Percentiles rank a stretch among this genome's conserved stretches.
phyloP scores from a whole-genome alignment of 2,113 vertebrate genomes.

The Cryptomyrus ogoouensis region DNA sequence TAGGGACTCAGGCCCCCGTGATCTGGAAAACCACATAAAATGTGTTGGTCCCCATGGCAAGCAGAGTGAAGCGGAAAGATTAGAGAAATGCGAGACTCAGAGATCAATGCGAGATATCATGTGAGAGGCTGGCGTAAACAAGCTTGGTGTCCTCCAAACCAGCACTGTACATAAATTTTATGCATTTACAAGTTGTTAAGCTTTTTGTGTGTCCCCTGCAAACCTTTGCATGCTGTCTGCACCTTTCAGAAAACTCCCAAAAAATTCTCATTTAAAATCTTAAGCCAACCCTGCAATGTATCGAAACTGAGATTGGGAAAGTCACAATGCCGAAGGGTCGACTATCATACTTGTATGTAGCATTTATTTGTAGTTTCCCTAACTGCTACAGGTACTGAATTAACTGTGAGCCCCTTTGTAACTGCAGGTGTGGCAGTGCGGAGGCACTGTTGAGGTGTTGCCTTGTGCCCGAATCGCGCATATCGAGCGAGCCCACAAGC shows the following conservation, averaged over 20 bases:
- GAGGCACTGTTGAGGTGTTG: constrained; percentile 89
- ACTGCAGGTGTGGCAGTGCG: constrained; percentile 91
- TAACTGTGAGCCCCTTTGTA: background rate
- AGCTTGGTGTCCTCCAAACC: background rate
- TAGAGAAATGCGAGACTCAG: background rate
- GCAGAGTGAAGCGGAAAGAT: background rate
- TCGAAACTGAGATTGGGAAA: too few relatives aligned
- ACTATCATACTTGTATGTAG: background rate
- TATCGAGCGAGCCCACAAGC: constrained; percentile 92
- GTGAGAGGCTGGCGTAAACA: background rate
- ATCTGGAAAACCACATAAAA: background rate
- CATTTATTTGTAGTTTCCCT: background rate
- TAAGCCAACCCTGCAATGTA: too few relatives aligned
- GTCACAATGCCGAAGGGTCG: background rate
- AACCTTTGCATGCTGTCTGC: background rate
- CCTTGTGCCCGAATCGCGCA: constrained; percentile 92
- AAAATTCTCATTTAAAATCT: background rate
- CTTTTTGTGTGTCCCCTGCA: background rate
- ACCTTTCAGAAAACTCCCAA: background rate
- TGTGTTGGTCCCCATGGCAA: background rate
- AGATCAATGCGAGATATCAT: background rate
- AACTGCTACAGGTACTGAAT: background rate
- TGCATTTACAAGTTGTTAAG: background rate
- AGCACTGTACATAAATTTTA: background rate
- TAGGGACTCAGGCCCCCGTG: background rate